These are phyloP conservation scores for Calidris pygmaea DNA, from an alignment of 2,113 vertebrate genomes.

Conservation along the genomic window DNA sequence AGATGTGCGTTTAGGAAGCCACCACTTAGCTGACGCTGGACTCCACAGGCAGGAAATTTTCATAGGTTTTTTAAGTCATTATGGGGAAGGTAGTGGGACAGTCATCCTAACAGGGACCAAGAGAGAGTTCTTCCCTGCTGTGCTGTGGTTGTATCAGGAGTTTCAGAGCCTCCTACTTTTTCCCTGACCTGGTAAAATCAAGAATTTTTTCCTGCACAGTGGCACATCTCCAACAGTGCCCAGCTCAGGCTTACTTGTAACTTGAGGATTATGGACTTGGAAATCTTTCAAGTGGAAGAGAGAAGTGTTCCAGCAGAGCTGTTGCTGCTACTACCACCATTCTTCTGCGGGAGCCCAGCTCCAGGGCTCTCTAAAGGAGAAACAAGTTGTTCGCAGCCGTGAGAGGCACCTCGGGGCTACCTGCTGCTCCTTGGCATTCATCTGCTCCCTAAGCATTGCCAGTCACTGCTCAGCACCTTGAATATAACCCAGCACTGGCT, in stretches of 20 bases:
- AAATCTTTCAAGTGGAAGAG: background rate
- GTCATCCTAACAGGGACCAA: background rate
- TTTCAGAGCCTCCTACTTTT: background rate
- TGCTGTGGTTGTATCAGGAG: background rate
- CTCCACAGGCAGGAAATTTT: background rate
- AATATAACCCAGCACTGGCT: rapidly evolving
- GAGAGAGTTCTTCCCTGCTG: background rate
- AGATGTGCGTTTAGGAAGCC: background rate
- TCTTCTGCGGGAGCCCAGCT: background rate
- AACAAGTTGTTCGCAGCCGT: background rate
- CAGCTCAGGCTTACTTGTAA: background rate
- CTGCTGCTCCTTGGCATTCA: rapidly evolving
- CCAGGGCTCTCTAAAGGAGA: background rate
- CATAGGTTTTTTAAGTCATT: background rate
- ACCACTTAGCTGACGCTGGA: background rate
- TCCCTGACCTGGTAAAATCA: background rate
- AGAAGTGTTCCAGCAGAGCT: background rate
- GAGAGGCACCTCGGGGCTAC: background rate
- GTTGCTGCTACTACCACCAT: background rate
- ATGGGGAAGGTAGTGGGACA: background rate
- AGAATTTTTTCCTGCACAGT: background rate
- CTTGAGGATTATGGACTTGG: background rate
- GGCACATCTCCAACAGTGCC: background rate
- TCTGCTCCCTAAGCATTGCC: background rate
- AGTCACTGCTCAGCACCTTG: background rate